phyloP scores from a whole-genome alignment of 2,888 invertebrate genomes.

The Coenonympha glycerion region DNA sequence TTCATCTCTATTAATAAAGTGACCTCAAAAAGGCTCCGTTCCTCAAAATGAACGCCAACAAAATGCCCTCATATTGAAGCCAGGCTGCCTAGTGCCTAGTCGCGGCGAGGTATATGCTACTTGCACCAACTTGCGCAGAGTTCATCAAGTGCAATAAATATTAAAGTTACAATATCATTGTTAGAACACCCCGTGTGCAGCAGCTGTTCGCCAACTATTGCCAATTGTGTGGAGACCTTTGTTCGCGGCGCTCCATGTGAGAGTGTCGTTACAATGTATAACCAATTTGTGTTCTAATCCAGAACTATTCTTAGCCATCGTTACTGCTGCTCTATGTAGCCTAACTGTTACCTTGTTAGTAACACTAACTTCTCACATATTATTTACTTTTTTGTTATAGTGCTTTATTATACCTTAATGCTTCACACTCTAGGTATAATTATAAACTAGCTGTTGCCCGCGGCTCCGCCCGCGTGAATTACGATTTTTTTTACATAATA shows the following conservation, averaged over 20 bases:
- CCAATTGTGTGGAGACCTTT: conserved; percentile 65
- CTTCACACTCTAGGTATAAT: too few species aligned
- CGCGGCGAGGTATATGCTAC: conserved; percentile 33
- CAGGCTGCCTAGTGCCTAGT: conserved; percentile 18
- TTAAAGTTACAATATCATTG: conserved; percentile 73
- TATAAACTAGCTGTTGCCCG: too few species aligned
- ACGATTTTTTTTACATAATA: too few species aligned
- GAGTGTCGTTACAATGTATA: conserved; percentile 54
- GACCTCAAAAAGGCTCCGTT: not conserved
- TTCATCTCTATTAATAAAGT: conserved; percentile 1
- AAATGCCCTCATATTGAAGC: conserved; percentile 25
- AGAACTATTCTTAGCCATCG: conserved; percentile 4
- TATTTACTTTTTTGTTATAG: too few species aligned
- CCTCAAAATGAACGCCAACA: conserved; percentile 4
- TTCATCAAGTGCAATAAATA: conserved; percentile 73
- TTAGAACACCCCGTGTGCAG: conserved; percentile 55
- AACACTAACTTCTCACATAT: too few species aligned
- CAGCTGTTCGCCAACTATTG: conserved; percentile 64
- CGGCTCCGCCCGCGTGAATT: too few species aligned
- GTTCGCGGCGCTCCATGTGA: conserved; percentile 61
- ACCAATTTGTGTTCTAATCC: conserved; percentile 27
- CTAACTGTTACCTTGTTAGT: too few species aligned
- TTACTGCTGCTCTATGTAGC: not conserved
- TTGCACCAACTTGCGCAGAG: conserved; percentile 48
- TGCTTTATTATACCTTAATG: too few species aligned